Evolutionary conservation across 1,140 invertebrate genomes (phyloP), one percentile per base, ranked within the genome.

Genomic region (Drosophila sp.): DNA sequence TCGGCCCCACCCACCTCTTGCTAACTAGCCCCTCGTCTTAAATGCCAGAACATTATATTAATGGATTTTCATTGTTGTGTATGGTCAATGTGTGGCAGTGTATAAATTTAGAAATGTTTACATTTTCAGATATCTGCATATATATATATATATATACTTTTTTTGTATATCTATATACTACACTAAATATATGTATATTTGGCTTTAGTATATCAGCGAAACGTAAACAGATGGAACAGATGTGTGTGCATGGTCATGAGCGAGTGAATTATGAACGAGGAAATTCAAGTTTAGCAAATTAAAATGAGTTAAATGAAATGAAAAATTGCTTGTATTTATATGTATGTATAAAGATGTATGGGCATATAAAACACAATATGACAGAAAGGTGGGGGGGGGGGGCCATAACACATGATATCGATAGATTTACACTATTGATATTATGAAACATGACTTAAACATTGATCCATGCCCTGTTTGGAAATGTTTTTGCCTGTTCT

Each of bases 21-120:
- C n/a, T 23, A 7, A 7, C n/a, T 23, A 7, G 3, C 30, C 30
- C 1, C 17, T 35, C 30, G 55, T 23, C 30, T 65, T 76, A 76
- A 76, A 77, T 60, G 73, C 60, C 41, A 30, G 25, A 62, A 56
- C 47, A 70, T 76, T 63, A 56, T 77, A 65, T 77, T 77, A 77
- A 77, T 77, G 74, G 74, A 77, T 61, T 76, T 76, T 61, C 50
- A 56, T 56, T 76, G 73, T 69, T 50, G 29, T 38, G 30, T 38
- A 23, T 40, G 50, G 63, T 47, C 70, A 60, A 58, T 27, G 27
- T 23, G 23, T n/a, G 27, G 38, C 30, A 3, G 27, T 60, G 17
- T 32, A 62, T 47, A 11, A 54, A 50, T 44, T 60, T 11, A 2
- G 60, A 69, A 70, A 25, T 70, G 56, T 76, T 74, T 74, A 75